phyloP scores from a whole-genome alignment of 1,140 invertebrate species.

The Phymastichus coffea region DNA sequence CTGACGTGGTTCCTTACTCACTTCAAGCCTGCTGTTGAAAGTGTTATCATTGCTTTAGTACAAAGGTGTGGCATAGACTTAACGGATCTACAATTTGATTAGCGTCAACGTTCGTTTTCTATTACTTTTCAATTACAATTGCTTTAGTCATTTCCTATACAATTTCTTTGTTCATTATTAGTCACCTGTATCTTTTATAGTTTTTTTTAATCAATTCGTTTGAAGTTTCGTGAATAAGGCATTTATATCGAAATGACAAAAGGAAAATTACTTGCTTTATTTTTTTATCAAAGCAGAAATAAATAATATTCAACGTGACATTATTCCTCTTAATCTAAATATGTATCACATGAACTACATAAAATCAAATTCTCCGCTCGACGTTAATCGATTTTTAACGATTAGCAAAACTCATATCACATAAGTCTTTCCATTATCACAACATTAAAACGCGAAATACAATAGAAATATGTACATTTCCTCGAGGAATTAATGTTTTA shows the following conservation, averaged over 20 bases:
- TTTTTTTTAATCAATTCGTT: background rate
- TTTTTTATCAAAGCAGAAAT: background rate
- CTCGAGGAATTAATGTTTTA: too few species aligned
- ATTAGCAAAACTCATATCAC: background rate
- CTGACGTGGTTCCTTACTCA: constrained; percentile 34
- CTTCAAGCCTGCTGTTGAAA: constrained; percentile 26
- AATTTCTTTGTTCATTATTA: background rate
- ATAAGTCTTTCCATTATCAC: constrained; percentile 13
- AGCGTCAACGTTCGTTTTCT: background rate
- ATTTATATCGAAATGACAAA: background rate
- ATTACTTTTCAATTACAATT: background rate
- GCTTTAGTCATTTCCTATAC: background rate
- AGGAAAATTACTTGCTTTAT: too few species aligned
- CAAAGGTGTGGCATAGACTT: background rate
- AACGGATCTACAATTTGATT: background rate
- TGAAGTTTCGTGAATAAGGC: background rate
- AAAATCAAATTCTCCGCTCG: constrained; percentile 24
- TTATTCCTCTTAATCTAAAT: too few species aligned
- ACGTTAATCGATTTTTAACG: background rate
- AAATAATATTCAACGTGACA: constrained; percentile 13
- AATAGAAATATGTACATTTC: too few species aligned
- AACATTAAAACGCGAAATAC: background rate
- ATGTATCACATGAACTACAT: too few species aligned
- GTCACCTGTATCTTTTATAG: background rate
- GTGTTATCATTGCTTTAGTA: background rate